These are phyloP conservation scores for Xiphorhynchus erythropygius DNA, from an alignment of 2,797 vertebrate species.

Conservation along the genomic window DNA sequence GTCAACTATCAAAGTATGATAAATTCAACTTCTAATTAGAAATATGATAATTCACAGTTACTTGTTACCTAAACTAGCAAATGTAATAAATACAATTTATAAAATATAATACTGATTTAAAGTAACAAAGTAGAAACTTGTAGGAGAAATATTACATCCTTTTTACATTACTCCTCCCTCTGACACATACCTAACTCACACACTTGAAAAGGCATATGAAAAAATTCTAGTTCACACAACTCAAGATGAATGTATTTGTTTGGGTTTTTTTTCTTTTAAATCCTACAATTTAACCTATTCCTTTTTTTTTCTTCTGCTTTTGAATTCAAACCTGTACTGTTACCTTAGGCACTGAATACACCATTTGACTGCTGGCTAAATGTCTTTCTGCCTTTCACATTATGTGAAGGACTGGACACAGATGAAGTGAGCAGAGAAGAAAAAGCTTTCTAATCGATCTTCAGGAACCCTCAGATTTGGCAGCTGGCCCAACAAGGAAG, in stretches of 20 bases:
- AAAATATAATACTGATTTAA: not conserved
- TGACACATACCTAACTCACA: not conserved
- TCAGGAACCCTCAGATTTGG: not conserved
- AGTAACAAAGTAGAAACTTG: not conserved
- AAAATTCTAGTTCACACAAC: not conserved
- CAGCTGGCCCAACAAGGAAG: not conserved
- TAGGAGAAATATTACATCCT: not conserved
- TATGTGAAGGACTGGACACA: not conserved
- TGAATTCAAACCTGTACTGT: not conserved
- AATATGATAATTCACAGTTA: not conserved
- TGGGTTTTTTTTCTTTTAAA: not conserved
- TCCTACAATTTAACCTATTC: not conserved
- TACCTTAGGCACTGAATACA: not conserved
- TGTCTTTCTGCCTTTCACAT: not conserved
- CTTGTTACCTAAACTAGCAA: not conserved
- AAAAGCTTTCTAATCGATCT: not conserved
- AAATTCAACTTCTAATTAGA: not conserved
- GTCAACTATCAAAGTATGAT: not conserved
- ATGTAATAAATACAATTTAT: not conserved
- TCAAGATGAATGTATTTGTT: not conserved
- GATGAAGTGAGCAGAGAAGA: not conserved
- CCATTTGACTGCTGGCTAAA: not conserved
- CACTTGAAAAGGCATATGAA: not conserved
- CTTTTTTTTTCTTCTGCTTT: not conserved
- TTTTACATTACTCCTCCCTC: not conserved